phyloP scores from a whole-genome alignment of 2,797 vertebrate species.

The Lates japonicus region DNA sequence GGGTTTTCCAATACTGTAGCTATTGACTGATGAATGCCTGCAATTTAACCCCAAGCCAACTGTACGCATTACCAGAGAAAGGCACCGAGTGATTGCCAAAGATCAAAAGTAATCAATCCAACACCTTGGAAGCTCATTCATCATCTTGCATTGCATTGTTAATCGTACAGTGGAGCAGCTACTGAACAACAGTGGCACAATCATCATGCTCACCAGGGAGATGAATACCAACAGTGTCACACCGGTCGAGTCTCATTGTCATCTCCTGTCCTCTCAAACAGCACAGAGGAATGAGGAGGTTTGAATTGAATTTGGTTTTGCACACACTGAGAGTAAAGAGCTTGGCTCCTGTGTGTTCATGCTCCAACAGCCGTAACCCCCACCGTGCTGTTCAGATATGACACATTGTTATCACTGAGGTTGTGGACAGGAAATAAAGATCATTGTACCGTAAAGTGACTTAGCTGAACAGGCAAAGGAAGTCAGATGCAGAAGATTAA shows the following conservation, averaged over 20 bases:
- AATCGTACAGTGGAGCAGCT: slow-evolving; percentile 45
- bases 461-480: slow-evolving; percentile 13
- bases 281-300: slow-evolving; percentile 34
- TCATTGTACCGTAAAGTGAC: slow-evolving; percentile 44
- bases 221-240: slow-evolving; percentile 67
- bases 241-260: slow-evolving; percentile 59
- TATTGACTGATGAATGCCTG: slow-evolving; percentile 78
- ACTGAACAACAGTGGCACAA: slow-evolving; percentile 65
- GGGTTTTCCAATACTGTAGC: slow-evolving; percentile 52
- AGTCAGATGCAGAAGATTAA: slow-evolving; percentile 23
- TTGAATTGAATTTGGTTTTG: slow-evolving; percentile 71
- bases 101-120: slow-evolving; percentile 80
- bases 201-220: slow-evolving; percentile 55
- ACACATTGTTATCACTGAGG: slow-evolving; percentile 41
- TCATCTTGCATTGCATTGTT: slow-evolving; percentile 61
- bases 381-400: slow-evolving; percentile 41
- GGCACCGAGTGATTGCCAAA: slow-evolving; percentile 47
- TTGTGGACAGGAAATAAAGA: slow-evolving; percentile 42
- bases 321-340: slow-evolving; percentile 47
- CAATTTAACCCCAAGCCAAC: slow-evolving; percentile 73
- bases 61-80: slow-evolving; percentile 51
- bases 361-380: slow-evolving; percentile 42
- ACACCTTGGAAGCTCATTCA: slow-evolving; percentile 59
- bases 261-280: slow-evolving; percentile 56
- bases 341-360: slow-evolving; percentile 36